Base-by-base conservation (phyloP, 2,113 vertebrate species). In the Onychostruthus taczanowskii region DNA sequence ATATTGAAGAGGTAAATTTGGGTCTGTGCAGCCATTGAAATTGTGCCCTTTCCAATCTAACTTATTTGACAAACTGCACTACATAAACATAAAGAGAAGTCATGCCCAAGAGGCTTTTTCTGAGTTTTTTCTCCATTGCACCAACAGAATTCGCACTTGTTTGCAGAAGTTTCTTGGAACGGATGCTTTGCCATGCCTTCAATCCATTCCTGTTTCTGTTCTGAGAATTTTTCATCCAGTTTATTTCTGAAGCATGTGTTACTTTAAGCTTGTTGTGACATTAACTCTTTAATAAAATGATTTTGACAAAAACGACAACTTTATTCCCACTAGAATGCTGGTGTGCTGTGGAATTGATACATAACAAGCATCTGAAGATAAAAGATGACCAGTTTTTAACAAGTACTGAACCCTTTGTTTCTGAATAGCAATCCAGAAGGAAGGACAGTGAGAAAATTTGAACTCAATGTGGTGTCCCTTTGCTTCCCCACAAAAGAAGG, bases 221-320 rank as follows among this genome's bases (percentile, higher is more conserved):
- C 2, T 8, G 53, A 93, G 76, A 72, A 55, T 59, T 93, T 90
- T 93, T 91, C 82, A 91, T 90, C 63, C 72, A 11, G 1, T 93
- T 96, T 74, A 55, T 96, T 97, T 97, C 94, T 90, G 93, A 93
- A 94, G 92, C 95, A 92, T 96, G 96, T 87, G 62, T 90, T 95
- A 86, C 67, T 95, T 96, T 92, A 84, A 92, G 84, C 88, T 94
- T 94, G 76, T 87, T 91, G 95, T 96, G 87, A 95, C 87, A 93
- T 89, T 76, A 94, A 82, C 92, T 95, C 94, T 97, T 97, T 96
- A 97, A 97, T 97, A 97, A 97, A 97, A 95, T 85, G 87, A 95
- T 97, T 97, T 97, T 96, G 88, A 94, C 95, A 96, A 95, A 95
- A 30, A 14, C 31, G 64, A 63, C 43, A 77, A 63, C 80, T 67